Base-by-base conservation (phyloP, 2,888 invertebrate genomes). In the Blastobasis adustella region DNA sequence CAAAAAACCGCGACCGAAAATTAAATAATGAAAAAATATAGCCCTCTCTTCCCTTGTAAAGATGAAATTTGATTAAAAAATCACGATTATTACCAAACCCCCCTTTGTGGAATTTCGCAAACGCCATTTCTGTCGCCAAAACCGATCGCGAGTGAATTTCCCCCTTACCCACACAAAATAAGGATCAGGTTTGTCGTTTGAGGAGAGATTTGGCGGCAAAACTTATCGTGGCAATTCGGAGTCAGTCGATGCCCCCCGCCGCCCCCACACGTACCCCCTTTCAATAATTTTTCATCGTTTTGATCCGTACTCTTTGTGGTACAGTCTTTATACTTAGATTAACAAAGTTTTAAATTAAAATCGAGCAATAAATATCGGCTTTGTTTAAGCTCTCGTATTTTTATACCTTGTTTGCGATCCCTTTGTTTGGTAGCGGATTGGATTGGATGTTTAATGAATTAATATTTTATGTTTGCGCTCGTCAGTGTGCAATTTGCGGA, bases 31-130 rank as follows among this genome's bases (percentile, higher is more conserved):
- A 86, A 87, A 87, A 88, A 86, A 87, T 87, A 87, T 85, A 82
- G 81, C 83, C 81, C 73, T 75, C 83, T 84, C 84, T 83, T 82
- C 82, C 85, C 84, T 84, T 83, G 79, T 82, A 81, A 85, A 81
- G 87, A 84, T 85, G 87, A 89, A 89, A 89, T 89, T 89, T 89
- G 89, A 89, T 89, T 89, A 89, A 89, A 89, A 89, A 89, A 89
- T 89, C 89, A 89, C 89, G 89, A 89, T 89, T 88, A 89, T 88
- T 89, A 85, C 86, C 74, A 69, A 67, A 63, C 67, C 79, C 79
- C 79, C 84, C 83, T 77, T 73, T 72, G 66, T 62, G 76, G 67
- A 73, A 76, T 74, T 73, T 71, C 69, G 69, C 76, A 70, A 65
- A 62, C 58, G 23, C 23, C 23, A 2, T 23, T 23, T 23, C 23